phyloP scores from a whole-genome alignment of 2,888 invertebrate species.

The Stenotaenia linearis region DNA sequence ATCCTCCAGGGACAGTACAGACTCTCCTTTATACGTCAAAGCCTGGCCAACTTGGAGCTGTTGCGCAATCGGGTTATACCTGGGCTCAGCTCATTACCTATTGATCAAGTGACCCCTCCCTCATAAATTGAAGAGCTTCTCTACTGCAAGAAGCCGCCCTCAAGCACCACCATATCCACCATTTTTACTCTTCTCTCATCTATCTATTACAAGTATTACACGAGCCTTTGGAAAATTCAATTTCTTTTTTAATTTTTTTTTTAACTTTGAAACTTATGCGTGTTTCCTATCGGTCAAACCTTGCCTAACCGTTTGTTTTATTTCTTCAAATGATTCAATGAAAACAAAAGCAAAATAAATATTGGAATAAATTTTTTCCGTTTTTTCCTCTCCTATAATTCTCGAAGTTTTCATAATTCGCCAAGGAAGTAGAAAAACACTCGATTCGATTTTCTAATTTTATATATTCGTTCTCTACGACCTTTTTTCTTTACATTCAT shows the following conservation, averaged over 20 bases:
- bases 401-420: neutral
- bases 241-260: neutral
- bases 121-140: neutral
- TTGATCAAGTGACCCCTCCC: neutral
- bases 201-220: neutral
- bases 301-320: neutral
- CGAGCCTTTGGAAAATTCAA: neutral
- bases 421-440: neutral
- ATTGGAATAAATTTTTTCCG: neutral
- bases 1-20: neutral
- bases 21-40: neutral
- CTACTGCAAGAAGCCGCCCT: neutral
- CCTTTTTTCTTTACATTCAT: neutral
- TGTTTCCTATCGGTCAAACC: neutral
- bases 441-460: neutral
- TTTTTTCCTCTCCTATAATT: neutral
- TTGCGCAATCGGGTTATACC: neutral
- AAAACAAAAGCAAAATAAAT: neutral
- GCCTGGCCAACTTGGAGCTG: neutral
- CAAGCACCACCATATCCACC: neutral
- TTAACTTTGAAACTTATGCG: neutral
- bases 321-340: neutral
- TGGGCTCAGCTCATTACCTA: neutral
- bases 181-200: neutral
- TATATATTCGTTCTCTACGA: neutral